Evolutionary conservation across 1,140 invertebrate species (phyloP).

Genomic region (Calliopsis andreniformis): DNA sequence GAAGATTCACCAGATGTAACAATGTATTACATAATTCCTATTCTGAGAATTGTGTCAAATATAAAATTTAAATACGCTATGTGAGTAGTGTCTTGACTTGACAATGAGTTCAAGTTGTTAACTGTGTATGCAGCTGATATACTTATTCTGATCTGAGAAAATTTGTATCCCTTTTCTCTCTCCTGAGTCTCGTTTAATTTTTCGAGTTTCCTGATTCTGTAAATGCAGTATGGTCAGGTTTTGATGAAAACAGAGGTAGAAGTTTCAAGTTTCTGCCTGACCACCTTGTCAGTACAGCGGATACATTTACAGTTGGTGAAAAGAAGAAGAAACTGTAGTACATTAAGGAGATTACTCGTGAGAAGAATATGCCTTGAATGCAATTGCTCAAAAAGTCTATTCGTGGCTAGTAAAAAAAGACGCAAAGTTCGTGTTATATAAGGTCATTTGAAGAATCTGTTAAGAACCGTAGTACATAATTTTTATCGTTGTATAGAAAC

Average conservation of each 20-base stretch:
- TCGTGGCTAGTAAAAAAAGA: background rate
- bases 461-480: slow-evolving; percentile 3
- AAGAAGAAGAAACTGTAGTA: background rate
- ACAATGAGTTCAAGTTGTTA: too few relatives aligned
- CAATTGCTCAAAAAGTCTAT: slow-evolving; percentile 3
- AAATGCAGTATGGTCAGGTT: background rate
- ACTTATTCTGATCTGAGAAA: too few relatives aligned
- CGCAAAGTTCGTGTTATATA: slow-evolving; percentile 17
- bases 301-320: slow-evolving; percentile 35
- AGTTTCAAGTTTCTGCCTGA: slow-evolving; percentile 18
- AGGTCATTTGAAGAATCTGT: slow-evolving; percentile 17
- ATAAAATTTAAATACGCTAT: too few relatives aligned
- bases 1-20: too few relatives aligned
- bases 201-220: background rate
- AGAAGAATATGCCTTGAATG: slow-evolving; percentile 29
- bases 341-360: slow-evolving; percentile 45
- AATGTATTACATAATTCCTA: too few relatives aligned
- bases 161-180: too few relatives aligned
- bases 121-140: too few relatives aligned
- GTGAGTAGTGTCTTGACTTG: too few relatives aligned
- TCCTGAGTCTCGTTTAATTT: too few relatives aligned
- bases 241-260: slow-evolving; percentile 27
- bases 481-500: background rate
- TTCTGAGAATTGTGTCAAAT: too few relatives aligned
- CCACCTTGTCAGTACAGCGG: slow-evolving; percentile 3